Evolutionary conservation across 35 echinoderm and acorn worm species (phyloP).

Genomic region (Strongylocentrotus purpuratus): DNA sequence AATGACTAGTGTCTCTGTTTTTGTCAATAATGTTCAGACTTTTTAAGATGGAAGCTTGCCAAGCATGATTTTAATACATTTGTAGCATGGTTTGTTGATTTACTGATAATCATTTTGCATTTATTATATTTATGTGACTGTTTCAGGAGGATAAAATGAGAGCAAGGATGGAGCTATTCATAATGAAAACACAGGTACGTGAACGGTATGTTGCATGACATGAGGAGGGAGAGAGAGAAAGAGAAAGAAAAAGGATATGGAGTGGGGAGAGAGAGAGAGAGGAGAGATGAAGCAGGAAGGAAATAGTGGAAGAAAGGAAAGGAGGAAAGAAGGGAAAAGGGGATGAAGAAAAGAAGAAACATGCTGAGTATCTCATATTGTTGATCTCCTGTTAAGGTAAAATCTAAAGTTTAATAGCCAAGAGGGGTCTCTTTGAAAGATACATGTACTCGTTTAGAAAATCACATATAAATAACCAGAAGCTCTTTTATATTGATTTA

Average conservation of each 20-base stretch:
- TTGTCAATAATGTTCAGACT: background rate
- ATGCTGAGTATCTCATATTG: background rate
- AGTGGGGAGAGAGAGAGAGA: no score
- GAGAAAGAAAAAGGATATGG: no score
- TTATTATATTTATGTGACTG: background rate
- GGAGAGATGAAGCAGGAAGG: background rate
- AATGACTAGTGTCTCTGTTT: no score
- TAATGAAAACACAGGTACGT: slow-evolving; percentile 66
- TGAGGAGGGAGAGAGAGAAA: no score
- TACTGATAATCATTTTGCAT: background rate
- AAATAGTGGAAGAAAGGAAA: background rate
- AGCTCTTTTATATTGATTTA: no score
- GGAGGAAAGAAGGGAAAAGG: background rate
- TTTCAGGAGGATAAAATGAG: slow-evolving; percentile 45
- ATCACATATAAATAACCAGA: no score
- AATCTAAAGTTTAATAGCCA: no score
- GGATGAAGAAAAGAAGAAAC: no score
- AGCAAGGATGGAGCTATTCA: slow-evolving; percentile 69
- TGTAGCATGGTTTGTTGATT: background rate
- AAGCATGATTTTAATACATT: background rate
- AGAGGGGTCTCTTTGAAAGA: no score
- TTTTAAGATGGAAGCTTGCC: background rate
- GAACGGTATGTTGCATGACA: background rate
- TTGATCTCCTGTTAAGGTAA: background rate
- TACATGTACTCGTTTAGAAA: background rate